These are phyloP conservation scores for Aphelenchoides besseyi DNA, from an alignment of 1,140 invertebrate species.

Conservation along the genomic window DNA sequence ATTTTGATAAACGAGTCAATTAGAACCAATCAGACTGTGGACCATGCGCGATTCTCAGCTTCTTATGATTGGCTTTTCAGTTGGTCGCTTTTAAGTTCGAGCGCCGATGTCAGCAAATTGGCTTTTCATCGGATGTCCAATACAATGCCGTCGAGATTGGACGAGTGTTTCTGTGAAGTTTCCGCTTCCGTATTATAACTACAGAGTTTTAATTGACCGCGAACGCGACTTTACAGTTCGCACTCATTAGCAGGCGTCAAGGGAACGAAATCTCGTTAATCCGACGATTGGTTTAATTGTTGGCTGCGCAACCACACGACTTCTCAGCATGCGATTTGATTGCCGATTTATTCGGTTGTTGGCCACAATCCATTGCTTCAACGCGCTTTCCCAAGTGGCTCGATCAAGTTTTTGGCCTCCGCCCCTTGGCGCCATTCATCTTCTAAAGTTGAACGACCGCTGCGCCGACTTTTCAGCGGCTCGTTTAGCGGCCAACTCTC, in stretches of 20 bases:
- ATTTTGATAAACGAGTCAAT: not conserved
- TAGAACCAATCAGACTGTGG: not conserved
- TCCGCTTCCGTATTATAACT: not conserved
- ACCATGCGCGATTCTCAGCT: not conserved
- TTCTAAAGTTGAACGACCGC: not conserved
- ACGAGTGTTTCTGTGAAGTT: not conserved
- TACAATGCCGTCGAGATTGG: conserved; percentile 5
- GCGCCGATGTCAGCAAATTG: not conserved
- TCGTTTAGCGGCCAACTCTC: conserved; percentile 2
- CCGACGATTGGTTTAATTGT: not conserved
- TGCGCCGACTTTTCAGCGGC: conserved; percentile 2
- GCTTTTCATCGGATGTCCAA: conserved; percentile 1
- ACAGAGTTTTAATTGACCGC: not conserved
- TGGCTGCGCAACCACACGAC: not conserved
- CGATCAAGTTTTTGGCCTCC: not conserved
- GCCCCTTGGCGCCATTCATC: conserved; percentile 4
- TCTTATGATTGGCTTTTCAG: not conserved
- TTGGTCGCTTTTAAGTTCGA: not conserved
- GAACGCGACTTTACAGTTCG: not conserved
- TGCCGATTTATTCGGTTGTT: not conserved
- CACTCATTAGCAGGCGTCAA: not conserved
- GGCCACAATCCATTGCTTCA: not conserved
- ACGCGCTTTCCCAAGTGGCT: not conserved
- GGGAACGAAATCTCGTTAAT: conserved; percentile 1
- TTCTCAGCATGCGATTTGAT: not conserved